phyloP scores from a whole-genome alignment of 2,888 invertebrate genomes.

The Pyrochroa serraticornis region DNA sequence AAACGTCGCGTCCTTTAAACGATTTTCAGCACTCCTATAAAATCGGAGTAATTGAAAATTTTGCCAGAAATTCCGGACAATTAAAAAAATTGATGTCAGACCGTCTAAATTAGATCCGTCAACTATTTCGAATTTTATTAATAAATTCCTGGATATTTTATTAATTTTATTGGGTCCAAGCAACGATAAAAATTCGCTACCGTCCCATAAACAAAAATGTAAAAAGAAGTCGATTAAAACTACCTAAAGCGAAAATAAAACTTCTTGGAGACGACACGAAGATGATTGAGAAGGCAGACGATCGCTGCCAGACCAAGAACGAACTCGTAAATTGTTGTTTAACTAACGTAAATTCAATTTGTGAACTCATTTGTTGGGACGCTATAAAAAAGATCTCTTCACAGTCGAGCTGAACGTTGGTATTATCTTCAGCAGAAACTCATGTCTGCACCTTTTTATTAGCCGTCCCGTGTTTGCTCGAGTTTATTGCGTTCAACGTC shows the following conservation, averaged over 20 bases:
- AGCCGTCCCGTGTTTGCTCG: conserved; percentile 27
- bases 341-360: conserved; percentile 42
- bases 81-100: neutral
- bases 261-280: neutral
- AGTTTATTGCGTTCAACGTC: conserved; percentile 31
- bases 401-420: conserved; percentile 4
- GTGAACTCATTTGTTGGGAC: conserved; percentile 40
- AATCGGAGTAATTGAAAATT: neutral
- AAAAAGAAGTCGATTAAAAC: conserved; percentile 9
- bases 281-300: conserved; percentile 20
- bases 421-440: conserved; percentile 25
- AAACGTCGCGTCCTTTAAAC: conserved; percentile 19
- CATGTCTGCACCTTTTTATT: conserved; percentile 27
- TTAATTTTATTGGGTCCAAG: conserved; percentile 5
- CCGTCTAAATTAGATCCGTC: neutral
- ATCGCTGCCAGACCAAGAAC: conserved; percentile 28
- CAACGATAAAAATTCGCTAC: conserved; percentile 4
- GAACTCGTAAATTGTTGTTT: conserved; percentile 38
- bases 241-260: neutral
- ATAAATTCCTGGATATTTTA: conserved; percentile 7
- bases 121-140: neutral
- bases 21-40: neutral
- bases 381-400: conserved; percentile 35
- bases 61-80: neutral
- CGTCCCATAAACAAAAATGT: conserved; percentile 14